These are phyloP conservation scores for Drosophila peninsularis DNA, from an alignment of 2,888 invertebrate genomes.

Conservation along the genomic window DNA sequence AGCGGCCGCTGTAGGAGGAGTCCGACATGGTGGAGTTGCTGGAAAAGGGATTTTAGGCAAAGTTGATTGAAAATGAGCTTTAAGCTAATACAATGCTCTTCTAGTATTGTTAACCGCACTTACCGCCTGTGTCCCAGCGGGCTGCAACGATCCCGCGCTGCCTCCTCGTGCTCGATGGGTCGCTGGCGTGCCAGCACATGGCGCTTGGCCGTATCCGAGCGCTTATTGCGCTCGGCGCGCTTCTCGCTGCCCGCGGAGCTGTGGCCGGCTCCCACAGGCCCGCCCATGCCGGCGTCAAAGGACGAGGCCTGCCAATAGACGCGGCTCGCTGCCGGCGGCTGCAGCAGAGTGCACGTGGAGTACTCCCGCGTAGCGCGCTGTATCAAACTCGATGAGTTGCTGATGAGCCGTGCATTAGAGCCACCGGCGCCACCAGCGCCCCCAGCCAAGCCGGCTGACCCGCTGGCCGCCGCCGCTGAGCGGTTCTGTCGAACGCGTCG, in stretches of 20 bases:
- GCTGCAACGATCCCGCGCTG: conserved; percentile 63
- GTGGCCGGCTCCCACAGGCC: conserved; percentile 16
- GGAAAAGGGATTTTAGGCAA: not conserved
- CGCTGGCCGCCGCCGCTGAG: not conserved
- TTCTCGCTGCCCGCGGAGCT: conserved; percentile 57
- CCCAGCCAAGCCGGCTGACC: conserved; percentile 22
- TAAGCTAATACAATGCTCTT: not conserved
- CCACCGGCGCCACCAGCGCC: conserved; percentile 27
- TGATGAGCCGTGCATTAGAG: conserved; percentile 77
- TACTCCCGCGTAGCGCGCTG: conserved; percentile 84
- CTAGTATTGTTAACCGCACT: conserved; percentile 12
- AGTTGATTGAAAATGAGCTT: not conserved
- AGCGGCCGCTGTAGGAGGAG: conserved; percentile 83
- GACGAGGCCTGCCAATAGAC: conserved; percentile 90
- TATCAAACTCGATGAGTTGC: conserved; percentile 82
- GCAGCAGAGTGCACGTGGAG: conserved; percentile 85
- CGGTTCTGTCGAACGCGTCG: conserved; percentile 70
- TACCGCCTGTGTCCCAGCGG: conserved; percentile 82
- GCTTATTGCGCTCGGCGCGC: conserved; percentile 87
- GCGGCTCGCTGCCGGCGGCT: conserved; percentile 87
- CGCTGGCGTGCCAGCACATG: conserved; percentile 91
- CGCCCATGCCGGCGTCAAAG: conserved; percentile 87
- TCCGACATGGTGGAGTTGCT: conserved; percentile 84
- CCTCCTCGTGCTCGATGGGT: conserved; percentile 89
- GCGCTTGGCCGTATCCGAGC: conserved; percentile 88